Conservation (phyloP, 1,140 invertebrate species). For the Chionoecetes opilio region DNA sequence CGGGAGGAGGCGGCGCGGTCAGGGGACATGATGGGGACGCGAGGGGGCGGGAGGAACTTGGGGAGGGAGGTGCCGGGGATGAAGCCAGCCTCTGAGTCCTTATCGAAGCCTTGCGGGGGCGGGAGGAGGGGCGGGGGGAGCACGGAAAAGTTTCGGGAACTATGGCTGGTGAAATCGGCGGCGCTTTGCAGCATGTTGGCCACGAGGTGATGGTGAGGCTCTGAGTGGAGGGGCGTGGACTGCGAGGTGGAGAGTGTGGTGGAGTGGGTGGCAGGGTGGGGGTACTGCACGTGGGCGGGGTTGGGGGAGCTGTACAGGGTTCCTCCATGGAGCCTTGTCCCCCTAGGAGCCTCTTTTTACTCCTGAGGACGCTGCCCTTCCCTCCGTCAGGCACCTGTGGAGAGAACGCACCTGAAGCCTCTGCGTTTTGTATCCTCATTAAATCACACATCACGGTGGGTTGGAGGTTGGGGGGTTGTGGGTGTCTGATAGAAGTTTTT, state of each 20-base stretch:
- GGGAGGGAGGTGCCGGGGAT: slow-evolving; percentile 73
- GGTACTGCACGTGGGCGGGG: slow-evolving; percentile 63
- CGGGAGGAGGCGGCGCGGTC: slow-evolving; percentile 16
- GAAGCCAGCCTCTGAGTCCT: slow-evolving; percentile 45
- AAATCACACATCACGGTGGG: no score
- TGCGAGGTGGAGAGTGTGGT: slow-evolving; percentile 62
- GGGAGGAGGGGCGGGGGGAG: slow-evolving; percentile 66
- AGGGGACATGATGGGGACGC: slow-evolving; percentile 14
- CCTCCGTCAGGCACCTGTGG: slow-evolving; percentile 56
- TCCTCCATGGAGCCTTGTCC: not conserved
- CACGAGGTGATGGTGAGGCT: slow-evolving; percentile 68
- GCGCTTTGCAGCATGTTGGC: slow-evolving; percentile 70
- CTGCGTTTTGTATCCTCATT: no score
- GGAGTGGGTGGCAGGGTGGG: slow-evolving; percentile 57
- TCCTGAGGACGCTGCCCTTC: not conserved
- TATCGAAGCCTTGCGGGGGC: slow-evolving; percentile 70
- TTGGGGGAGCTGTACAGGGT: slow-evolving; percentile 73
- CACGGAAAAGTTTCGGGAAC: slow-evolving; percentile 2
- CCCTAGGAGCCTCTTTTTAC: not conserved
- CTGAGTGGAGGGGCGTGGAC: slow-evolving; percentile 41
- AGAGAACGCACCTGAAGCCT: not conserved
- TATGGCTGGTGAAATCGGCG: slow-evolving; percentile 1
- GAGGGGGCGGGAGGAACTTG: slow-evolving; percentile 68
- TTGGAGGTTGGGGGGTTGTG: no score
- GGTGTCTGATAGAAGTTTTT: no score